Conservation (phyloP, 2,113 vertebrate species). For the Eudorcas thomsonii region DNA sequence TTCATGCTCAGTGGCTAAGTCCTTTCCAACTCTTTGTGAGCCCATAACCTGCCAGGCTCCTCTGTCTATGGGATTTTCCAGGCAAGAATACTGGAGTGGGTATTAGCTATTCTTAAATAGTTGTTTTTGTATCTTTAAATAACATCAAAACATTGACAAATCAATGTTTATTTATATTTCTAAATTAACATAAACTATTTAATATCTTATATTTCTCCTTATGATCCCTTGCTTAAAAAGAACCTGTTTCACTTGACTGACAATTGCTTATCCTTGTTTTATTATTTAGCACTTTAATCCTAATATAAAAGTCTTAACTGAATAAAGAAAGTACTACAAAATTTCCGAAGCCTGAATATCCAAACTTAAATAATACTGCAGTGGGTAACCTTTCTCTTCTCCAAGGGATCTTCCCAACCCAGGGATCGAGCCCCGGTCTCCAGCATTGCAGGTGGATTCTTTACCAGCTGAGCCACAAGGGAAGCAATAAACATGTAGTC, state of each 20-base stretch:
- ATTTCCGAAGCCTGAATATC: neutral
- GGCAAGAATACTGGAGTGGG: neutral
- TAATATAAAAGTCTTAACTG: neutral
- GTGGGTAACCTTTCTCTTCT: neutral
- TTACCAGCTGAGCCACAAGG: neutral
- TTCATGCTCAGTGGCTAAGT: neutral
- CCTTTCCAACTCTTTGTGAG: neutral
- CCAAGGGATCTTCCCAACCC: neutral
- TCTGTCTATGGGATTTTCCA: neutral
- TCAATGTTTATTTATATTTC: neutral
- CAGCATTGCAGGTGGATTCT: neutral
- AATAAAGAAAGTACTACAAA: neutral
- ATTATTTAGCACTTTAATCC: neutral
- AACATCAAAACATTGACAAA: neutral
- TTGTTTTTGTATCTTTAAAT: conserved; percentile 3
- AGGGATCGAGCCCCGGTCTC: neutral
- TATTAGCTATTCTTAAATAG: neutral
- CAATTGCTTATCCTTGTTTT: neutral
- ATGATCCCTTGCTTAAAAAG: neutral
- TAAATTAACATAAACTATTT: neutral
- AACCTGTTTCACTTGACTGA: neutral
- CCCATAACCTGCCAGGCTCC: neutral
- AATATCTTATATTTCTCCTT: neutral
- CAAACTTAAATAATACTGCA: neutral
- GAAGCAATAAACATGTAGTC: neutral